Evolutionary conservation across 2,888 invertebrate genomes (phyloP).

Genomic region (Macrostomum cliftonense): DNA sequence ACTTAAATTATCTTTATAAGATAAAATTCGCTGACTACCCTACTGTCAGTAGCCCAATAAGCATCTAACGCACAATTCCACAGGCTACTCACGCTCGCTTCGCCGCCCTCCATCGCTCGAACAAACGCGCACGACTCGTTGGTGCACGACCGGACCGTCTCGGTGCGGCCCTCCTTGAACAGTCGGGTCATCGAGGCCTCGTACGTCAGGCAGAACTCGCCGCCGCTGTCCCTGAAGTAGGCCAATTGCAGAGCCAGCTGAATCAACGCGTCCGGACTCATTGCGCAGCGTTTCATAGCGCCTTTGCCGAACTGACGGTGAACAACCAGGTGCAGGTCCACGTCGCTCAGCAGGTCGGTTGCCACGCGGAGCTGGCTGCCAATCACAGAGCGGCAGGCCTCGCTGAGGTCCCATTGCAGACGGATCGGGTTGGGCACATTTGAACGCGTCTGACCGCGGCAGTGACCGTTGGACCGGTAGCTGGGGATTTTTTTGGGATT

Average conservation of each 20-base stretch:
- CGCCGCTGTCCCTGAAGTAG: conserved; percentile 58
- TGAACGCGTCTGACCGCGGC: conserved; percentile 44
- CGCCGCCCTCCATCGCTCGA: conserved; percentile 57
- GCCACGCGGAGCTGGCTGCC: conserved; percentile 53
- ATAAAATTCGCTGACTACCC: too few species aligned
- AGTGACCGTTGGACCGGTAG: conserved; percentile 43
- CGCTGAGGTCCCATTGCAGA: conserved; percentile 62
- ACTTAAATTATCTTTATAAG: too few species aligned
- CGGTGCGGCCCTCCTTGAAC: conserved; percentile 86
- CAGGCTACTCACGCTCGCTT: too few species aligned
- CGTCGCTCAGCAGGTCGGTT: conserved; percentile 59
- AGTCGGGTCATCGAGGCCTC: conserved; percentile 96
- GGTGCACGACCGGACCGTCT: conserved; percentile 87
- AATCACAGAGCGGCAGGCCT: conserved; percentile 42
- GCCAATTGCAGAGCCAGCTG: conserved; percentile 88
- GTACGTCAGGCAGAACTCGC: conserved; percentile 81
- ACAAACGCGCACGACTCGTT: conserved; percentile 80
- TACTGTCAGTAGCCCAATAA: background rate
- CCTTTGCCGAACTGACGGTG: conserved; percentile 68
- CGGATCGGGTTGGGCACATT: conserved; percentile 60
- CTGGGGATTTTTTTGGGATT: background rate
- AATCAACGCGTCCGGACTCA: conserved; percentile 87
- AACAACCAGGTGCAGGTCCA: conserved; percentile 69
- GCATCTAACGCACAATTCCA: background rate
- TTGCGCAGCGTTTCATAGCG: conserved; percentile 75